Base-by-base conservation (phyloP, 2,888 invertebrate species). In the Pyrrhia umbra region DNA sequence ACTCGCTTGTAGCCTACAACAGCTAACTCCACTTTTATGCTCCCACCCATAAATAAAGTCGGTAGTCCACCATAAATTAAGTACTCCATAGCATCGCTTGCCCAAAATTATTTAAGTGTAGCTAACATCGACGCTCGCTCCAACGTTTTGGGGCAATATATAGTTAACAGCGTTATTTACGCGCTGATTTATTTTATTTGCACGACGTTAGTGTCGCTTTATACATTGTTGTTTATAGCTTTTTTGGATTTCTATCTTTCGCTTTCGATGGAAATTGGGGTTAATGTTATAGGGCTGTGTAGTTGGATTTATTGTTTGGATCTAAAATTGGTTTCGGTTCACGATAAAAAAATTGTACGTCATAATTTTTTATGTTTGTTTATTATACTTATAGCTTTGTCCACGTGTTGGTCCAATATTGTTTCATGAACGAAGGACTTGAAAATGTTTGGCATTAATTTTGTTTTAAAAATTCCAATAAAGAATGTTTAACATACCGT, bases 151-250 rank as follows among this genome's bases (percentile, higher is more conserved):
- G 83, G 82, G 84, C n/a, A 86, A 85, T 86, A 90, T 88, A 88
- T 88, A 85, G 88, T 86, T 91, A 92, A 91, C 89, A 85, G 85
- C 80, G 85, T 90, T 91, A 91, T 91, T 90, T 90, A 89, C 83
- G 79, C 82, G 77, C 65, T 71, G 89, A 90, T 92, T 90, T 89
- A 91, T 90, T 88, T 86, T 84, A 85, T 83, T 87, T 81, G 84
- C 83, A 77, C 72, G 74, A 76, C 75, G 79, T 75, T 76, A 78
- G 81, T 77, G 80, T 71, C 71, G 63, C 62, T 68, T 62, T 80
- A 63, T 69, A 69, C 66, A 75, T 65, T 76, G 76, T 80, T 69
- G 74, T 79, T 80, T 71, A 77, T 77, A 60, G 75, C 54, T 46
- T 71, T 80, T 71, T 54, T 46, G 61, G 75, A 55, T 65, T 69